Percentiles rank a stretch among this genome's conserved stretches.
Evolutionary conservation across 2,888 invertebrate species (phyloP).

Genomic region (Conchocele bisecta): DNA sequence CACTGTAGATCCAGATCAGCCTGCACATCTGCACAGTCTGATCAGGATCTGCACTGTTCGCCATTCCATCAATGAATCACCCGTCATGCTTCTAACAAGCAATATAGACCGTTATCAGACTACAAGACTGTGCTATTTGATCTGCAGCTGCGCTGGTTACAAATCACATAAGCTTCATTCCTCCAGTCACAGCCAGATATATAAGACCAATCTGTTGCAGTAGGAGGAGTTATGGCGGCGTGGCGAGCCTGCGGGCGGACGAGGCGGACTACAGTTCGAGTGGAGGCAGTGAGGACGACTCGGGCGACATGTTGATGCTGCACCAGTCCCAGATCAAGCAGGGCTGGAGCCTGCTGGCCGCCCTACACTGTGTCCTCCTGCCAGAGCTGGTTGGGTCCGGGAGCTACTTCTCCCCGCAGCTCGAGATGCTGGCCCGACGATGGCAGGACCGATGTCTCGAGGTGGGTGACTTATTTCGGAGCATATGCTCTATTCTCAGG

Average conservation of each 20-base stretch:
- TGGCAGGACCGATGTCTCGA: slow-evolving; percentile 99
- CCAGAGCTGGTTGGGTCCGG: slow-evolving; percentile 93
- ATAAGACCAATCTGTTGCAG: slow-evolving; percentile 15
- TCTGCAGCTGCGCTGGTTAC: no score
- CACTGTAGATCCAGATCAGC: no score
- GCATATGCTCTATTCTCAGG: no score
- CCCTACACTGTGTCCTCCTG: slow-evolving; percentile 96
- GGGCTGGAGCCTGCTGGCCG: slow-evolving; percentile 98
- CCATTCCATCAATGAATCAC: no score
- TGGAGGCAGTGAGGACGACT: slow-evolving; percentile 64
- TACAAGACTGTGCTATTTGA: no score
- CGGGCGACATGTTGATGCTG: slow-evolving; percentile 55
- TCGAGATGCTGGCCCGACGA: slow-evolving; percentile 97
- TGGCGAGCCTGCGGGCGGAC: slow-evolving; percentile 55
- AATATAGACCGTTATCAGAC: no score
- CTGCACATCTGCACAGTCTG: no score
- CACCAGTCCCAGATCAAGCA: slow-evolving; percentile 95
- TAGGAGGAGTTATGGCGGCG: slow-evolving; percentile 32
- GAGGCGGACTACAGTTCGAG: slow-evolving; percentile 58
- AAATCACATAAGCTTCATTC: no score
- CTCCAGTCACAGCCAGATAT: no score
- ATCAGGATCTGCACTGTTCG: no score
- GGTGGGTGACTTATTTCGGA: slow-evolving; percentile 84
- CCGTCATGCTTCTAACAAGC: no score
- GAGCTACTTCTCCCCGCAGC: slow-evolving; percentile 95